Base-by-base conservation (phyloP, 2,113 vertebrate species). In the Aythya baeri region DNA sequence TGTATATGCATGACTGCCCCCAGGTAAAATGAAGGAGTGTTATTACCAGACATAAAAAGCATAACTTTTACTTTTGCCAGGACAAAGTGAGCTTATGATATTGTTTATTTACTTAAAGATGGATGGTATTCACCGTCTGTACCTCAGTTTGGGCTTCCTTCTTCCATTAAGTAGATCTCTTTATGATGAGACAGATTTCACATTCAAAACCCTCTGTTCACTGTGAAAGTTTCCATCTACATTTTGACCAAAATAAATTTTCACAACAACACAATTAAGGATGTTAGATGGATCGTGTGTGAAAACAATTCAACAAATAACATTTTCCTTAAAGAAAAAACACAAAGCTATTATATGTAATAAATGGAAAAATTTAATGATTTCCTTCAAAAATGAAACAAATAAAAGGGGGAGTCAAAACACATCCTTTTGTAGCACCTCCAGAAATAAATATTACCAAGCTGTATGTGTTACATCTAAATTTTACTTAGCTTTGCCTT, bases 361-460 rank as follows among this genome's bases (percentile, higher is more conserved):
- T 68, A 44, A 86, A 95, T 75, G 22, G 26, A 80, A 91, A 58
- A 17, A 5, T 36, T 83, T 36, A 66, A 58, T 31, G 32, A 85
- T 79, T 92, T 87, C 10, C 10, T 86, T 77, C 26, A 81, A 95
- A 96, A 94, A 54, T 26, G 18, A 84, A 59, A 96, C n/a, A 71
- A 4, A 50, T 26, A 77, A 83, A 76, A n/a, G 12, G 17, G 3
- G 4, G 11, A 81, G n/a, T 83, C 50, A 65, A 91, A 82, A 32
- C 11, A 81, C 44, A 83, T 44, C 31, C 6, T 90, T 83, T 58
- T 71, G 23, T n/a, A 80, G 38, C 73, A 13, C 27, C 50, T 81
- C 67, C 62, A 88, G 71, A 71, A 94, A 86, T 17, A 49, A 77
- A 73, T 18, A 44, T 8, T 71, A 91, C 21, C 31, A 91, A 74